Base-by-base conservation (phyloP, 1,140 invertebrate species). In the Drosophila tropicalis region DNA sequence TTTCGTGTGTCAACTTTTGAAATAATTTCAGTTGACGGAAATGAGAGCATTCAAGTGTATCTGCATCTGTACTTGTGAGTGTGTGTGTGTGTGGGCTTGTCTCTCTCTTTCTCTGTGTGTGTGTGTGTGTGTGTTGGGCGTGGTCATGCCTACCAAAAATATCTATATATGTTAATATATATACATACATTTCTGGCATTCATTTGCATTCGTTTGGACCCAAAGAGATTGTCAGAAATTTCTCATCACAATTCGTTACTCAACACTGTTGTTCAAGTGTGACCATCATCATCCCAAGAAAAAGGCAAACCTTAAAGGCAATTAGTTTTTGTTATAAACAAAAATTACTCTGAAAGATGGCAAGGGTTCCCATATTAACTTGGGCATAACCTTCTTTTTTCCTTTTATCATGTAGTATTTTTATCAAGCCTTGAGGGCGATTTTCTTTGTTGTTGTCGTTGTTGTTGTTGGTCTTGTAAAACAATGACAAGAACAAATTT, bases 401-500 rank as follows among this genome's bases (percentile, higher is more conserved):
- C 7, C 3, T 34, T 34, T 2, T 34, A 9, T 4, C 22, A 25
- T 3, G 22, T 25, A 25, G 32, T 9, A 34, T 9, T n/a, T 47
- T 47, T 19, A 19, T 10, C 44, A 19, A 47, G 17, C 17, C 13
- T 51, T 51, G 17, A 22, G 10, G 9, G 9, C 5, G 3, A 29
- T 22, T 51, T 51, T 51, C 17, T 7, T 62, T 41, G 1, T 47
- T 47, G 44, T 22, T 2, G 6, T 19, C 22, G 17, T 9, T 22
- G 15, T 51, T 60, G 36, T 41, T 44, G 34, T 62, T 41, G 34
- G 36, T 19, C 60, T 62, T 62, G 60, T 62, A 62, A 62, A 62
- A 62, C 60, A 62, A 40, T 62, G 60, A 62, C 36, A 62, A 62
- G 39, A 17, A 62, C 60, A 62, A 62, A 62, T 62, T 40, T 62